Conservation (phyloP, 2,113 vertebrate genomes). For the Hyperopisus bebe region DNA sequence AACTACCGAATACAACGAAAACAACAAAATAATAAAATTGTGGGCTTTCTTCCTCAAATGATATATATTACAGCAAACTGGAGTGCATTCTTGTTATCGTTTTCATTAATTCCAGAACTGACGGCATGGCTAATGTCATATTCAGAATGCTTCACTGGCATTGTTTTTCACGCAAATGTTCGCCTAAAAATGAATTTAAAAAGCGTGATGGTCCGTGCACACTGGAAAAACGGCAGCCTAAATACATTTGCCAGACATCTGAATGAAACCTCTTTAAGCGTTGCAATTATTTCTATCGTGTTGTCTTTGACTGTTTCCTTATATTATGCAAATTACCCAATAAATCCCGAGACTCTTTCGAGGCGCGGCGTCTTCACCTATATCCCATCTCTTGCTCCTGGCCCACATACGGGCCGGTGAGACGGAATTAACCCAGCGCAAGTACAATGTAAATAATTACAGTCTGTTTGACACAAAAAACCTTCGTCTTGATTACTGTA, state of each 20-base stretch:
- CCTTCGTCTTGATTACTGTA: not conserved
- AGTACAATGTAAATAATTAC: slow-evolving; percentile 9
- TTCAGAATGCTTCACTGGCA: not conserved
- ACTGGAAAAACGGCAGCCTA: not conserved
- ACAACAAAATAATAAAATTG: not conserved
- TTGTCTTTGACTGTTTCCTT: slow-evolving; percentile 9
- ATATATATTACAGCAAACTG: not conserved
- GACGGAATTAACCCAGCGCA: not conserved
- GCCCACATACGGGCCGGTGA: not conserved
- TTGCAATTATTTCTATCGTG: slow-evolving; percentile 7
- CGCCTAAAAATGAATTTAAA: not conserved
- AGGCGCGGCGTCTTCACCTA: not conserved
- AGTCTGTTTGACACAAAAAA: not conserved
- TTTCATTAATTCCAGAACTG: slow-evolving; percentile 12
- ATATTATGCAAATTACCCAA: slow-evolving; percentile 6
- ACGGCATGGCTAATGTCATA: not conserved
- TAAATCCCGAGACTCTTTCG: not conserved
- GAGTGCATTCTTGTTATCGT: not conserved
- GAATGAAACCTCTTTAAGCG: slow-evolving; percentile 9
- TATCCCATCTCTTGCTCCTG: not conserved
- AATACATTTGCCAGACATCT: slow-evolving; percentile 8
- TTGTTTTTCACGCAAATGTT: slow-evolving; percentile 9
- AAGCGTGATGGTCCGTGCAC: not conserved
- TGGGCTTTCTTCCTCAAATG: not conserved
- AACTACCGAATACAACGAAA: not conserved